Evolutionary conservation across 2,888 invertebrate species (phyloP).

Genomic region (Polydrusus cervinus): DNA sequence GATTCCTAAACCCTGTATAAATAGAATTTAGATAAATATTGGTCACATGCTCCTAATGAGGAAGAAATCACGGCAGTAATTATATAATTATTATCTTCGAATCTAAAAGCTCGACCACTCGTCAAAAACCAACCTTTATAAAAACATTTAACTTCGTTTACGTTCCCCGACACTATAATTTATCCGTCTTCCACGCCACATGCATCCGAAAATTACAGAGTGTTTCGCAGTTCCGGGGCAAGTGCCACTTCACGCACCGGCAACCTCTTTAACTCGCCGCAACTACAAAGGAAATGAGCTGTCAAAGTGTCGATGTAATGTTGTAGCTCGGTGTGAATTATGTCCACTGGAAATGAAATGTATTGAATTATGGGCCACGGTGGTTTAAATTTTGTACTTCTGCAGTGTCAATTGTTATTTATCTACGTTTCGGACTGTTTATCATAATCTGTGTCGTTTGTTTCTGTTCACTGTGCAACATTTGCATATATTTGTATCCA

Average conservation of each 20-base stretch:
- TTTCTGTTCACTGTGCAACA: constrained; percentile 4
- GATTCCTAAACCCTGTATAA: no score
- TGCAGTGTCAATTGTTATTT: constrained; percentile 16
- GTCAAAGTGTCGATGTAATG: constrained; percentile 46
- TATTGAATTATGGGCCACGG: constrained; percentile 36
- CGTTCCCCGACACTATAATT: constrained; percentile 34
- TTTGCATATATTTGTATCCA: constrained; percentile 2
- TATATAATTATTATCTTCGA: neutral
- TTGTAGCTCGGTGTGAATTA: constrained; percentile 40
- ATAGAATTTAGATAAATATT: no score
- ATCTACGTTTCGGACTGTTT: neutral
- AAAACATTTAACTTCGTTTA: constrained; percentile 36
- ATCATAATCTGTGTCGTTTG: constrained; percentile 13
- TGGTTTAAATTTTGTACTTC: constrained; percentile 26
- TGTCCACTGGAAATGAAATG: constrained; percentile 40
- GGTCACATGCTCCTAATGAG: no score
- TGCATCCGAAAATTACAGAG: constrained; percentile 50
- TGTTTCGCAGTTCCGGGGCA: constrained; percentile 41
- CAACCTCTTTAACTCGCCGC: constrained; percentile 27
- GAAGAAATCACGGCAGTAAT: no score
- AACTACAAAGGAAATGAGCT: constrained; percentile 47
- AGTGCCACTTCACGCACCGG: constrained; percentile 46
- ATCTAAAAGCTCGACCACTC: constrained; percentile 6
- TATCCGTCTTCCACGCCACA: constrained; percentile 31
- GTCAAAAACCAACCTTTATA: constrained; percentile 14